Evolutionary conservation across 1,140 invertebrate genomes (phyloP).

Genomic region (Sitobion miscanthi): DNA sequence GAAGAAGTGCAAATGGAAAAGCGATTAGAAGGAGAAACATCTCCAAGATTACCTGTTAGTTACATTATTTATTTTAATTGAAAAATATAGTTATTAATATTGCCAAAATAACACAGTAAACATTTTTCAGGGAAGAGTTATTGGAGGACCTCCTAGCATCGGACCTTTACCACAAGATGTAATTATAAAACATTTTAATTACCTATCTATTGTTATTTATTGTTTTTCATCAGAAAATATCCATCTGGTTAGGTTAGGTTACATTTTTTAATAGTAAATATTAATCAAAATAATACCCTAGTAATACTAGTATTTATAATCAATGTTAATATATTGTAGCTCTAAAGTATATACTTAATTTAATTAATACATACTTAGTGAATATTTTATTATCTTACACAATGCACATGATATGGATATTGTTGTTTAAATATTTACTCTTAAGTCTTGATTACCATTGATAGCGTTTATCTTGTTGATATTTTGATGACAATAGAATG

Average conservation of each 20-base stretch:
- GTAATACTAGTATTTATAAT: background rate
- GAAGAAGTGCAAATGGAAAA: conserved; percentile 89
- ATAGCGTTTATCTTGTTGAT: background rate
- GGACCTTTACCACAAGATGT: conserved; percentile 42
- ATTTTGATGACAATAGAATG: background rate
- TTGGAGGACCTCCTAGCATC: conserved; percentile 27
- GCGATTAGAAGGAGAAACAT: conserved; percentile 72
- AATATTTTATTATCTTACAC: background rate
- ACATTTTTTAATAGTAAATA: background rate
- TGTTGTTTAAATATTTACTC: background rate
- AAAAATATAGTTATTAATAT: background rate
- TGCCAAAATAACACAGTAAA: background rate
- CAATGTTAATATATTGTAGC: background rate
- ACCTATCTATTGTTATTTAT: background rate
- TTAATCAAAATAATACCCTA: background rate
- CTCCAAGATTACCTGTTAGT: conserved; percentile 54
- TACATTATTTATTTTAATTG: background rate
- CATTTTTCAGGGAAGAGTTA: conserved; percentile 39
- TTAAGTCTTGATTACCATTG: background rate
- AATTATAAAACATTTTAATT: background rate
- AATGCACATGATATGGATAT: background rate
- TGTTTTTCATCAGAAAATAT: background rate
- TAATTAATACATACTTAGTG: background rate
- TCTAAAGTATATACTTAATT: background rate
- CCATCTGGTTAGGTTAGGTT: background rate